Base-by-base conservation (phyloP, 2,888 invertebrate genomes). In the Himalopsyche anomala region DNA sequence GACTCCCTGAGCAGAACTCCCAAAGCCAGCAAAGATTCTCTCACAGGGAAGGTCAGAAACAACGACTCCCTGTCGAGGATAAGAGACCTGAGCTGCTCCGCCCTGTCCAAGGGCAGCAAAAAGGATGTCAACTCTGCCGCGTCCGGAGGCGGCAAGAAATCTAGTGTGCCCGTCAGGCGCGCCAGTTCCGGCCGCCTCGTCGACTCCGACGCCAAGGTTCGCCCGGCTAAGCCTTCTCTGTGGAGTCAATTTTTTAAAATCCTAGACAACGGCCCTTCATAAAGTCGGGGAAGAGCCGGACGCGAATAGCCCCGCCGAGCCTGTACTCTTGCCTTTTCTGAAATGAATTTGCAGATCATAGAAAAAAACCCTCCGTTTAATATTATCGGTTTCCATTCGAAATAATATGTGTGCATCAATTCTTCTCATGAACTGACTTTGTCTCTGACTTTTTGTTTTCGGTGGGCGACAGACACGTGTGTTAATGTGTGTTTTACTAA, bases 231-330 rank as follows among this genome's bases (percentile, higher is more conserved):
- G 92, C 94, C 94, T 91, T 94, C 94, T 92, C 95, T 95, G 94
- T 96, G 95, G 95, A 94, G 93, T 93, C 94, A 91, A 92, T 94
- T 94, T 94, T 93, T 94, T 93, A 94, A 95, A 94, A 93, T 93
- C 89, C 91, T 91, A 91, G 91, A 92, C 92, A 94, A 93, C 91
- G 93, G 94, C 90, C 91, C 92, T 90, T 90, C 92, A 62, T 89
- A 89, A 87, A 80, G 79, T 40, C 19, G 51, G 51, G 42, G 19
- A 51, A n/a, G 45, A 40, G 45, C 42, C 51, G 19, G 19, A 45
- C 40, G 45, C 80, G n/a, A 51, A n/a, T 80, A 80, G 51, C 80
- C 45, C 79, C 81, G 82, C 80, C 84, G 84, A 62, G 85, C 62
- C 62, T 84, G 83, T 69, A 84, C 81, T 85, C 88, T 86, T 85